These are phyloP conservation scores for Tetramorium alpestre DNA, from an alignment of 1,140 invertebrate genomes.

Conservation along the genomic window DNA sequence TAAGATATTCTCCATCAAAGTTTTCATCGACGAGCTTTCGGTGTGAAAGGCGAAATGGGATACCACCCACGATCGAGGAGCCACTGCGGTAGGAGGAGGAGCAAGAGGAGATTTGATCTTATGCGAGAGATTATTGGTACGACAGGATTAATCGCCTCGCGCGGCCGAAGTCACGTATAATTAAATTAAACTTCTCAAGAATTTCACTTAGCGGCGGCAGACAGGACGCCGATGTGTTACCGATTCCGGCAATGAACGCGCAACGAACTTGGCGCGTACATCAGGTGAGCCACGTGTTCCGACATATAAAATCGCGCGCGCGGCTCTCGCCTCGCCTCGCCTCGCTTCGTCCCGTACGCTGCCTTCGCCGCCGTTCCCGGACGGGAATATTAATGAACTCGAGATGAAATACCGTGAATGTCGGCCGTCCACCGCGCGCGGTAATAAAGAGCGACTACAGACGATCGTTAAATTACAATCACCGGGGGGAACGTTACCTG, in stretches of 20 bases:
- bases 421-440: constrained; percentile 13
- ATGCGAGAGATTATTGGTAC: constrained; percentile 67
- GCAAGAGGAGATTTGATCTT: not conserved
- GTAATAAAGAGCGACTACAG: constrained; percentile 64
- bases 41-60: not conserved
- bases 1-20: constrained; percentile 6
- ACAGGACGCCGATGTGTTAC: constrained; percentile 77
- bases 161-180: constrained; percentile 72
- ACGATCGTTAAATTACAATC: constrained; percentile 64
- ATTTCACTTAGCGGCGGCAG: constrained; percentile 77
- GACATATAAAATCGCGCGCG: constrained; percentile 54
- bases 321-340: not conserved
- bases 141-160: constrained; percentile 75
- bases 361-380: not conserved
- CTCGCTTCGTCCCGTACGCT: not conserved
- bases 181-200: constrained; percentile 81
- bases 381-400: constrained; percentile 75
- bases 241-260: constrained; percentile 67
- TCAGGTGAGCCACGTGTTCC: constrained; percentile 63
- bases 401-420: constrained; percentile 71
- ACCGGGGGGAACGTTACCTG: not conserved
- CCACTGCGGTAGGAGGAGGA: not conserved
- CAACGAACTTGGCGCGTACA: constrained; percentile 71
- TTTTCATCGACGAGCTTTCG: not conserved
- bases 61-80: not conserved